These are phyloP conservation scores for Equus przewalskii DNA, from an alignment of 2,113 vertebrate genomes.

Conservation along the genomic window DNA sequence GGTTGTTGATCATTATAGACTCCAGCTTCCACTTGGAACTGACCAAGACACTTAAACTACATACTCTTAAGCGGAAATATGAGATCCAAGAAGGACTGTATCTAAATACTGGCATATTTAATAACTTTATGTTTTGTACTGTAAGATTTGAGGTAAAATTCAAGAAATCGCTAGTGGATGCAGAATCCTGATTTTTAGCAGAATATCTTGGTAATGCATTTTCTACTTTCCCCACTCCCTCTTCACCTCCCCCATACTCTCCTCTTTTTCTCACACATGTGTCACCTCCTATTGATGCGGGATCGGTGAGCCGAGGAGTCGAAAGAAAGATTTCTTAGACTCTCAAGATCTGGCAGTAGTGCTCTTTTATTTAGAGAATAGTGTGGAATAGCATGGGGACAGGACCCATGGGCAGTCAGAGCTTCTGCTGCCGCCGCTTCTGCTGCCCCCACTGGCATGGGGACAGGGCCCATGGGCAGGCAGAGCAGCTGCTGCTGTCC, in stretches of 20 bases:
- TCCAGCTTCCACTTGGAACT: neutral
- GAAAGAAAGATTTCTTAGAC: too few species aligned
- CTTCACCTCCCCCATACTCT: rapidly evolving
- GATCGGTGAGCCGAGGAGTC: too few species aligned
- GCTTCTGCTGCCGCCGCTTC: too few species aligned
- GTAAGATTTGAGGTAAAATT: neutral
- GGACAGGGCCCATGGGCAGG: too few species aligned
- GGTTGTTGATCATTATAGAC: neutral
- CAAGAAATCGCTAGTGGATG: neutral
- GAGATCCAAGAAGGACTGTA: neutral
- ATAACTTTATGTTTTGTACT: neutral
- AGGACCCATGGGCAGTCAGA: too few species aligned
- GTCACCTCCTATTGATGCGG: neutral
- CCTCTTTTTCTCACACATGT: neutral
- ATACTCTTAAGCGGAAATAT: neutral
- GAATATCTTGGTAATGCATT: neutral
- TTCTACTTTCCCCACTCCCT: neutral
- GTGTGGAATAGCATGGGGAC: too few species aligned
- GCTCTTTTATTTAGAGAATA: too few species aligned
- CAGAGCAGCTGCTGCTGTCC: too few species aligned
- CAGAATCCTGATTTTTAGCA: neutral
- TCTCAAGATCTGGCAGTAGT: too few species aligned
- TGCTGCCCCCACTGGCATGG: too few species aligned
- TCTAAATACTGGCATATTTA: neutral
- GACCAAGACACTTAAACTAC: neutral